phyloP scores from a whole-genome alignment of 2,113 vertebrate genomes.

The Chitala chitala region DNA sequence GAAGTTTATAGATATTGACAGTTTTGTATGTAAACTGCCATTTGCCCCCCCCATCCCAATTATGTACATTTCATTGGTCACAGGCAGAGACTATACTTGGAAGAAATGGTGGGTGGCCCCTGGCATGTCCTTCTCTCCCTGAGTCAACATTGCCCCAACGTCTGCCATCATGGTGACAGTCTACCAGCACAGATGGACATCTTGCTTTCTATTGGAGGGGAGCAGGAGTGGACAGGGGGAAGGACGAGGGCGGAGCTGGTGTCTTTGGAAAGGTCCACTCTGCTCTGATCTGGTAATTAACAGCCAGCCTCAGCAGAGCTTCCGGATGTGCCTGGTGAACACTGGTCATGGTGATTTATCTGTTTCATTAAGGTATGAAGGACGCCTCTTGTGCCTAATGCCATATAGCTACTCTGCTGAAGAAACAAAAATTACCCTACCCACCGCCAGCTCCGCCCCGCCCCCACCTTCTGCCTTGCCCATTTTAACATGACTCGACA shows the following conservation, averaged over 20 bases:
- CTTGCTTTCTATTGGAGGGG: background rate
- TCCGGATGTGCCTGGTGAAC: background rate
- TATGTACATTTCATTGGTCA: background rate
- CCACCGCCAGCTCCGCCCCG: background rate
- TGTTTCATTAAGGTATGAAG: constrained; percentile 9
- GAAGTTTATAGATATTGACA: background rate
- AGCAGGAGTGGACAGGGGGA: background rate
- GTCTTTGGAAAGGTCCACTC: background rate
- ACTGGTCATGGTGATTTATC: background rate
- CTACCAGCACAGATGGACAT: constrained; percentile 18
- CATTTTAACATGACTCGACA: background rate
- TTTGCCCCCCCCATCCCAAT: background rate
- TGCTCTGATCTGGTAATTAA: background rate
- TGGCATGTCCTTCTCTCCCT: constrained; percentile 9
- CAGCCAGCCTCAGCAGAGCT: background rate
- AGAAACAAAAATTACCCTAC: background rate
- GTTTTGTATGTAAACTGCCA: background rate
- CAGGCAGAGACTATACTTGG: background rate
- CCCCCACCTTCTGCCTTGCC: background rate
- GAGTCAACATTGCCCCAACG: constrained; percentile 1
- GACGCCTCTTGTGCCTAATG: background rate
- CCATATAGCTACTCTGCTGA: background rate
- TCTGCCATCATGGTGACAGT: background rate
- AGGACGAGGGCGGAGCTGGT: background rate
- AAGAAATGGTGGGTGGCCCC: background rate